Conservation (phyloP, 2,113 vertebrate genomes). For the Trematomus loennbergii region DNA sequence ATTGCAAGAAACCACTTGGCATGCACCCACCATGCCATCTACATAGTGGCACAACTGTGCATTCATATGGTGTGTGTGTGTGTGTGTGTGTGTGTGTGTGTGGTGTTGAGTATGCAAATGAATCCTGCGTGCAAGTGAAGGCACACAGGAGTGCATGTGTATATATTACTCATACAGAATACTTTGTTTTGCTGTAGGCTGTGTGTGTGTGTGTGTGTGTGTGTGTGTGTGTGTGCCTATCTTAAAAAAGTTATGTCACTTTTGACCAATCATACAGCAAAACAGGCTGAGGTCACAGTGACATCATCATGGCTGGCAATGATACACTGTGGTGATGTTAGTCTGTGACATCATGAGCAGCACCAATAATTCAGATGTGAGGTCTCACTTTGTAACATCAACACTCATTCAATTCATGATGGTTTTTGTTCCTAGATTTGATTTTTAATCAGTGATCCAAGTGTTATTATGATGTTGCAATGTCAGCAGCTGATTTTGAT, state of each 20-base stretch:
- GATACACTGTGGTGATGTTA: neutral
- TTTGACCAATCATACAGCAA: slow-evolving; percentile 1
- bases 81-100: neutral
- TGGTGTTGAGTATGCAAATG: neutral
- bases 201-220: neutral
- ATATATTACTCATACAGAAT: neutral
- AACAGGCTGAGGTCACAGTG: slow-evolving; percentile 44
- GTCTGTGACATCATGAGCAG: slow-evolving; percentile 21
- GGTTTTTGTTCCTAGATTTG: neutral
- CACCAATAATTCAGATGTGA: neutral
- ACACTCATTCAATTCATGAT: neutral
- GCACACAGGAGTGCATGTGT: slow-evolving; percentile 8
- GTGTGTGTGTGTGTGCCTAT: neutral
- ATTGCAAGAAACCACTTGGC: slow-evolving; percentile 44
- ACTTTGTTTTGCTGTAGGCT: neutral
- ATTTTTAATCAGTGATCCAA: neutral
- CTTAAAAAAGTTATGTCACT: slow-evolving; percentile 12
- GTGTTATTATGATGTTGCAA: neutral
- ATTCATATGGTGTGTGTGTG: neutral
- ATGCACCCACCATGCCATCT: slow-evolving; percentile 1
- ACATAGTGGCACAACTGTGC: neutral
- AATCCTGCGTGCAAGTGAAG: neutral
- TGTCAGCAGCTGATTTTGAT: neutral
- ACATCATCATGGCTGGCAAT: slow-evolving; percentile 24
- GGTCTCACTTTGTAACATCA: too few species aligned